A percentile compares a stretch with the other conserved stretches of the same genome.
Conservation (phyloP, 2,888 invertebrate genomes). For the Anthophora plumipes region DNA sequence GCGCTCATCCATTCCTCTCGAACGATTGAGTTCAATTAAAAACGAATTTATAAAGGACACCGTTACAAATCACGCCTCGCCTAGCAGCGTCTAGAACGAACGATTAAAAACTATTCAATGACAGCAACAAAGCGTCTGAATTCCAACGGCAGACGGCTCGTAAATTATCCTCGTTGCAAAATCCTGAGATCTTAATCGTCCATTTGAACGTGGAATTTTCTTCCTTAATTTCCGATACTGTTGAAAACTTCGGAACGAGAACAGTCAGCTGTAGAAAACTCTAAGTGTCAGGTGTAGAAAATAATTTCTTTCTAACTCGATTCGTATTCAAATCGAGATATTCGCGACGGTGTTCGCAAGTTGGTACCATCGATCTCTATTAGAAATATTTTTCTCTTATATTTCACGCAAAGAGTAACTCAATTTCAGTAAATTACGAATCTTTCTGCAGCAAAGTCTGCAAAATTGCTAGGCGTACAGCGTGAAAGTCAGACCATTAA, state of each 20-base stretch:
- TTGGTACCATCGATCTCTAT: too few species aligned
- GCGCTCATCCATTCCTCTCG: background rate
- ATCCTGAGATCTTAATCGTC: constrained; percentile 37
- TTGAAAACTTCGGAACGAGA: too few species aligned
- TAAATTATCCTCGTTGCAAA: constrained; percentile 49
- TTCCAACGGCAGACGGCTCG: background rate
- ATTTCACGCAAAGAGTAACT: too few species aligned
- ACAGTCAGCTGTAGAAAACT: too few species aligned
- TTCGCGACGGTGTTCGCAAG: too few species aligned
- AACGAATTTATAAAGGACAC: background rate
- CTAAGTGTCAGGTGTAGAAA: too few species aligned
- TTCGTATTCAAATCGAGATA: too few species aligned
- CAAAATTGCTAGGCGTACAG: background rate
- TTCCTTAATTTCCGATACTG: background rate
- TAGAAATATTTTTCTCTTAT: too few species aligned
- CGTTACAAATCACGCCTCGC: background rate
- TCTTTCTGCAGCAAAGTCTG: background rate
- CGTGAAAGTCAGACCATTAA: constrained; percentile 62
- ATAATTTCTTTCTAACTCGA: too few species aligned
- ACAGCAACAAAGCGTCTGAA: constrained; percentile 16
- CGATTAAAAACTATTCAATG: background rate
- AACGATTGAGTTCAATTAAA: constrained; percentile 18
- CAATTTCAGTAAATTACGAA: too few species aligned
- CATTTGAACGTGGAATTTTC: constrained; percentile 21
- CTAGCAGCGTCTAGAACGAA: background rate